Base-by-base conservation (phyloP, 2,888 invertebrate species). In the Argyra leucocephala region DNA sequence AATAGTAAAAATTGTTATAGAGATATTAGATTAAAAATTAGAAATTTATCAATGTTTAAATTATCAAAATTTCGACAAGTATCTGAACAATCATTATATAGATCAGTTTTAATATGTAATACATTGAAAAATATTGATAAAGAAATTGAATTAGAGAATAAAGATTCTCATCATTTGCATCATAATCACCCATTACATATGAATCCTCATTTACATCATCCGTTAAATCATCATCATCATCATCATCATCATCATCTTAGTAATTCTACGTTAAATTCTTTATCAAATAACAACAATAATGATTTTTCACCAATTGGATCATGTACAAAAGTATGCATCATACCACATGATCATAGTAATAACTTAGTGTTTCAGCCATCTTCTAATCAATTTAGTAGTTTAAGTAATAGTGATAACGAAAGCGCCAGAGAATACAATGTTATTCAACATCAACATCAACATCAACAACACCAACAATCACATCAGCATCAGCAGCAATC, bases 31-130 rank as follows among this genome's bases (percentile, higher is more conserved):
- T 86, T 93, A 74, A 91, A 93, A 74, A 91, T 95, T 76, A 87
- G 95, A 78, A 93, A 94, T 79, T 85, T 94, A 70, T 94, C 93
- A 71, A 93, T 95, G 88, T 88, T 90, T 79, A 96, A 96, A 81
- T 82, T 96, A 71, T 90, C 91, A 75, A 85, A 91, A 73, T 89
- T 91, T 74, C 86, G 93, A 65, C 93, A 93, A 79, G 90, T 90
- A 71, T 90, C 92, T 65, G 94, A 95, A 78, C 93, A 94, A 60
- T 91, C 92, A 68, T 82, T 96, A 67, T 86, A 92, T 73, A 87
- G 93, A 69, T 94, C 93, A 62, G 95, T 96, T 76, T 86, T 96
- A 69, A 94, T 96, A 74, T 93, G 93, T 83, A 95, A 95, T 81
- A 94, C 95, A 66, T 79, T 95, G 70, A 88, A 93, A 76, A 86